phyloP scores from a whole-genome alignment of 2,797 vertebrate species.

The Phoxinus dragarum region DNA sequence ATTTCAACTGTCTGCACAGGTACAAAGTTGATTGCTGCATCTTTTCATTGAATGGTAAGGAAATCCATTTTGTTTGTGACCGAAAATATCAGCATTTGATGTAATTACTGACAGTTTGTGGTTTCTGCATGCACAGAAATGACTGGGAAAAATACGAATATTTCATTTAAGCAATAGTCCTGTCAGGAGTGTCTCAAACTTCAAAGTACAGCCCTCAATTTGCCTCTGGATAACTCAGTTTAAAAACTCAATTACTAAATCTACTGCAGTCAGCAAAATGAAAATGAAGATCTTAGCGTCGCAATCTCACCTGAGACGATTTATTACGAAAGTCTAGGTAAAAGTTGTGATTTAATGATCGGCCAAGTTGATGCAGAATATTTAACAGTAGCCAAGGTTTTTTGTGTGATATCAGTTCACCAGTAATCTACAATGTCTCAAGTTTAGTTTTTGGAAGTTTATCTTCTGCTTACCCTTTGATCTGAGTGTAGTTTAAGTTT shows the following conservation, averaged over 20 bases:
- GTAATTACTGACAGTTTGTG: neutral
- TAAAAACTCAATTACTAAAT: conserved; percentile 36
- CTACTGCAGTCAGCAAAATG: conserved; percentile 40
- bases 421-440: too few species aligned
- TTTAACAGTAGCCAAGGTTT: too few species aligned
- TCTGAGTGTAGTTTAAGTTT: neutral
- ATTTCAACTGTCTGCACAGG: neutral
- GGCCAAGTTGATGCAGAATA: conserved; percentile 15
- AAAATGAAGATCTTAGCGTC: conserved; percentile 30
- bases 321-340: conserved; percentile 12
- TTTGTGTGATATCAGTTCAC: too few species aligned
- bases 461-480: neutral
- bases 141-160: neutral
- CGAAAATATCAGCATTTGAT: conserved; percentile 17
- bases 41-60: conserved; percentile 17
- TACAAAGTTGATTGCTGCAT: neutral
- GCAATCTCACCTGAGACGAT: conserved; percentile 14
- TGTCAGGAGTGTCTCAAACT: conserved; percentile 20
- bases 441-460: too few species aligned
- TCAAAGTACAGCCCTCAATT: conserved; percentile 3
- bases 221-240: conserved; percentile 24
- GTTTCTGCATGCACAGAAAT: conserved; percentile 1
- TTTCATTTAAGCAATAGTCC: conserved; percentile 6
- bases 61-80: conserved; percentile 29
- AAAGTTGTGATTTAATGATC: conserved; percentile 19